phyloP scores from a whole-genome alignment of 2,797 vertebrate species.

The Molossus molossus region DNA sequence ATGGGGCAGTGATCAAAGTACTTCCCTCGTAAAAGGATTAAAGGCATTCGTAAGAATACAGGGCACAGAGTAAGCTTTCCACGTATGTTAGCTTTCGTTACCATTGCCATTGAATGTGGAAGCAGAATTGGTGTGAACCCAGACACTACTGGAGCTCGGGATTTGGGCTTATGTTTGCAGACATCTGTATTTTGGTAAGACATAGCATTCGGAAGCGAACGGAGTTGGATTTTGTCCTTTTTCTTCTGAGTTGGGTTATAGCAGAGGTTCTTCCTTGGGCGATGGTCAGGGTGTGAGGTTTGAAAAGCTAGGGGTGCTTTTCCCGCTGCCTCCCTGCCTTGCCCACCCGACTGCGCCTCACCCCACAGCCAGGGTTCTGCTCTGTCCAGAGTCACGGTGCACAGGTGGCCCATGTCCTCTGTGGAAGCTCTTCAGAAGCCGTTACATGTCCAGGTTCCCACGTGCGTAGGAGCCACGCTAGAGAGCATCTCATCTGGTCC shows the following conservation, averaged over 20 bases:
- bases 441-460: rapidly evolving
- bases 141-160: not conserved
- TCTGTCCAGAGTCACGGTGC: not conserved
- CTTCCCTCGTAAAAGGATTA: conserved; percentile 27
- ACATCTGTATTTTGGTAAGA: conserved; percentile 4
- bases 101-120: not conserved
- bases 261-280: not conserved
- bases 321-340: not conserved
- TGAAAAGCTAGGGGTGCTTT: not conserved
- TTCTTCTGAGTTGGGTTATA: not conserved
- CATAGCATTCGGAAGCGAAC: not conserved
- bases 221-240: not conserved
- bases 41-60: not conserved
- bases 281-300: not conserved
- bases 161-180: not conserved
- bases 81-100: not conserved
- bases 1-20: not conserved
- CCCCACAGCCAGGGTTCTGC: not conserved
- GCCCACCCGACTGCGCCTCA: not conserved
- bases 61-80: not conserved
- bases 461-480: not conserved
- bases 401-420: not conserved
- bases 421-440: not conserved
- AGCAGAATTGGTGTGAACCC: not conserved
- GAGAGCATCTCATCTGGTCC: not conserved